A percentile compares a stretch with the other conserved stretches of the same genome.
These are phyloP conservation scores for Tachina fera DNA, from an alignment of 2,888 invertebrate species.

Conservation along the genomic window DNA sequence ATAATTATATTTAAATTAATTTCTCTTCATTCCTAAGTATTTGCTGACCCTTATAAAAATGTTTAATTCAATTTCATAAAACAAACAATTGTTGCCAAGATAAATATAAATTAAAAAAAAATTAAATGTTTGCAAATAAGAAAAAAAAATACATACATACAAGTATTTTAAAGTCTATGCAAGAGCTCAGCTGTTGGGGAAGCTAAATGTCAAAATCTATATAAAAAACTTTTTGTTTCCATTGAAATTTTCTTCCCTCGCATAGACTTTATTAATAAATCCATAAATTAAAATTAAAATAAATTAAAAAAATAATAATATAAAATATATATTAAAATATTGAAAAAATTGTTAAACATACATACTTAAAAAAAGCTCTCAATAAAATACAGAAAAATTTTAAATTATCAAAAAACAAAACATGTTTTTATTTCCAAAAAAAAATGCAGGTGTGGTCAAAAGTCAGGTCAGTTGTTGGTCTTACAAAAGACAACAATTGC, in stretches of 20 bases:
- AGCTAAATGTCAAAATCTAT: no score
- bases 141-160: background rate
- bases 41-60: background rate
- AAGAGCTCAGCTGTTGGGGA: no score
- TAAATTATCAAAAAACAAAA: conserved; percentile 41
- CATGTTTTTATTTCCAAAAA: conserved; percentile 38
- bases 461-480: conserved; percentile 82
- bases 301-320: background rate
- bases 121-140: background rate
- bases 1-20: no score
- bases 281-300: background rate
- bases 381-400: conserved; percentile 10
- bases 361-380: background rate
- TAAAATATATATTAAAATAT: no score
- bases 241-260: no score
- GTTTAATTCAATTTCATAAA: conserved; percentile 27
- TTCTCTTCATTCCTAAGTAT: background rate
- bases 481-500: conserved; percentile 76
- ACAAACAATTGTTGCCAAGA: conserved; percentile 21
- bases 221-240: no score
- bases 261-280: no score
- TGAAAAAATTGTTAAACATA: conserved; percentile 24
- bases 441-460: conserved; percentile 12
- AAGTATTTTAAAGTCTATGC: no score
- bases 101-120: background rate